A percentile compares a stretch with the other conserved stretches of the same genome.
Evolutionary conservation across 1,140 invertebrate species (phyloP).

Genomic region (Rhopalosiphum padi): DNA sequence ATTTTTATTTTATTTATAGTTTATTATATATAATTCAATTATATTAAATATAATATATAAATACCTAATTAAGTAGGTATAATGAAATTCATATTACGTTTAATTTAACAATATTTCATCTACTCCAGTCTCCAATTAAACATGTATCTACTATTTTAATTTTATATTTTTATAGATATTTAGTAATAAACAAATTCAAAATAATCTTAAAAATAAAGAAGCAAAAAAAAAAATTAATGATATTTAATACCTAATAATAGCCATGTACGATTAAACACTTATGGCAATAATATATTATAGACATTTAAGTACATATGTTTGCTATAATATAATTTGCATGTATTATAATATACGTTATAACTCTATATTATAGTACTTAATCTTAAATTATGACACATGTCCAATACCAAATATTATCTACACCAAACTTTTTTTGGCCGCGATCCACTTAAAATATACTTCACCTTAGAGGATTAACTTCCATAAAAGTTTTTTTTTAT

Average conservation of each 20-base stretch:
- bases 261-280: background rate
- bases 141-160: background rate
- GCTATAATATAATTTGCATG: background rate
- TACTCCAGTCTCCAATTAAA: background rate
- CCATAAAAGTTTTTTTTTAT: too few species aligned
- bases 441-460: too few species aligned
- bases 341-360: background rate
- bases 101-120: background rate
- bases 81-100: background rate
- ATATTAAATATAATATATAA: background rate
- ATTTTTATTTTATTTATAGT: too few species aligned
- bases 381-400: too few species aligned
- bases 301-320: background rate
- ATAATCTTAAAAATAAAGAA: background rate
- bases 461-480: too few species aligned
- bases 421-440: too few species aligned
- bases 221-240: background rate
- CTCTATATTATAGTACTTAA: too few species aligned
- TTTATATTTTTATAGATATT: background rate
- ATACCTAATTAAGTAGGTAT: background rate
- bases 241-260: background rate
- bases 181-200: background rate
- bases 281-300: background rate
- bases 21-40: too few species aligned
- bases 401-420: too few species aligned